Base-by-base conservation (phyloP, 2,888 invertebrate genomes). In the Callyntrura guangdongensis region DNA sequence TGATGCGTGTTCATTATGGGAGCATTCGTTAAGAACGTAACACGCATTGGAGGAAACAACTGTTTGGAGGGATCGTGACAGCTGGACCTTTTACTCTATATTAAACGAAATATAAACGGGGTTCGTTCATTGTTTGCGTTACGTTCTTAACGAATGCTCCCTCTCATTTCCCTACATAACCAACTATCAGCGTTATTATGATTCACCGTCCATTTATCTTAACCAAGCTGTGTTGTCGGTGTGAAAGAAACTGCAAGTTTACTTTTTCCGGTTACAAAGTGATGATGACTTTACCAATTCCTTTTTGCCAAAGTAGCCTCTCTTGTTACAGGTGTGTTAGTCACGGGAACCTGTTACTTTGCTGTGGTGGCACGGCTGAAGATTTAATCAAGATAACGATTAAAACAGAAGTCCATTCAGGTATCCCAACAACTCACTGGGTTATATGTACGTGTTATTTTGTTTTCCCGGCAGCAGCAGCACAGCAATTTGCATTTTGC, bases 341-440 rank as follows among this genome's bases (percentile, higher is more conserved):
- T 67, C 67, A 67, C 67, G 67, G 36, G 67, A 67, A 67, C 67
- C 11, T 67, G 67, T 27, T 27, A 12, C 27, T 22, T 25, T 1
- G 64, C 11, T 61, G 36, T 36, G 36, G 6, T 36, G 2, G 36
- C 36, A 36, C 36, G 36, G 36, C 36, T 36, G 36, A 4, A 61
- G 36, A 14, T 12, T 14, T 67, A 22, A 67, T 67, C 8, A 61
- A 61, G 20, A 61, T 61, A 8, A 6, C 20, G 17, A 61, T 22
- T 61, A 22, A 61, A 20, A n/a, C n/a, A n/a, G 59, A 3, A 59
- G 36, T 6, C 6, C 36, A 36, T 36, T 36, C 36, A 36, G 2
- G 36, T 36, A 36, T 36, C 36, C 36, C 36, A 36, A 36, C n/a
- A 36, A 36, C 36, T 36, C 6, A 36, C 36, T 36, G 36, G 36